A percentile compares a stretch with the other conserved stretches of the same genome.
These are phyloP conservation scores for Pampusana beccarii DNA, from an alignment of 2,113 vertebrate species.

Conservation along the genomic window DNA sequence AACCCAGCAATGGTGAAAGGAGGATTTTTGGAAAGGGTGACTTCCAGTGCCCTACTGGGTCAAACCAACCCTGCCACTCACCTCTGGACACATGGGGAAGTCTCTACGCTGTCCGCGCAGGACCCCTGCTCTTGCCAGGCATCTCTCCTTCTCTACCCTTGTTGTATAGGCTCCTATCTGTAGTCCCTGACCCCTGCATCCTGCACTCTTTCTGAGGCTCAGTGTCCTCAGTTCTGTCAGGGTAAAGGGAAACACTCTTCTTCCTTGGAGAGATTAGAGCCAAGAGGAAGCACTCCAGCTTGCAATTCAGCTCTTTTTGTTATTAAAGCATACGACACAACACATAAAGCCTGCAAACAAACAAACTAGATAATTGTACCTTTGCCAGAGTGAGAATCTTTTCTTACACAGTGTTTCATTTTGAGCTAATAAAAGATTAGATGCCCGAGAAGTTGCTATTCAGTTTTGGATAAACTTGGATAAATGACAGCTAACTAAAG, in stretches of 20 bases:
- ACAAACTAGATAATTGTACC: not conserved
- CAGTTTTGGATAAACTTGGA: not conserved
- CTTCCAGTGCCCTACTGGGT: not conserved
- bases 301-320: not conserved
- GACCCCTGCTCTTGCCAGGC: not conserved
- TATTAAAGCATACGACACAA: not conserved
- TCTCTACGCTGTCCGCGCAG: fast-evolving
- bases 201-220: not conserved
- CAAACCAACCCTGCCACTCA: not conserved
- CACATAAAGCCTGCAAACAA: not conserved
- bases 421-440: not conserved
- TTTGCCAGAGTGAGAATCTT: not conserved
- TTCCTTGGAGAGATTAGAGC: not conserved
- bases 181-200: not conserved
- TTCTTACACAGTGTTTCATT: not conserved
- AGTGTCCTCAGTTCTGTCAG: not conserved
- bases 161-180: not conserved
- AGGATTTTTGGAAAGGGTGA: not conserved
- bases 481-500: not conserved
- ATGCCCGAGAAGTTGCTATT: not conserved
- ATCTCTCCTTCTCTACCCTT: not conserved
- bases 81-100: not conserved
- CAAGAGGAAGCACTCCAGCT: not conserved
- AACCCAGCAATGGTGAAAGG: not conserved
- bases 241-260: not conserved